Conservation (phyloP, 2,797 vertebrate species). For the Catostomus latipinnis region DNA sequence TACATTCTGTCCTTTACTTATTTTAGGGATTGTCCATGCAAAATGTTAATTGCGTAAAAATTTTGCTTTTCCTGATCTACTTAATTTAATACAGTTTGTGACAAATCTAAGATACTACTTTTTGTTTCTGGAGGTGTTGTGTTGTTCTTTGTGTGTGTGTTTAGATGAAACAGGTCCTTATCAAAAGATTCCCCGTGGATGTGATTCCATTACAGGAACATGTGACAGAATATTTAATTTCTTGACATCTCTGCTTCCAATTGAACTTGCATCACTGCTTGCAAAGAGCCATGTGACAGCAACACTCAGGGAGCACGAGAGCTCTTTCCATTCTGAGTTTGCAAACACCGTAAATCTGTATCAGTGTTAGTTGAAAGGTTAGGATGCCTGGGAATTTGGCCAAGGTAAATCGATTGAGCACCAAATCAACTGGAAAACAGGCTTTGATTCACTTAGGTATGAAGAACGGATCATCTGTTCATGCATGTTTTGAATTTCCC, state of each 20-base stretch:
- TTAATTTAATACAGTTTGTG: no score
- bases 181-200: conserved; percentile 42
- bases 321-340: conserved; percentile 7
- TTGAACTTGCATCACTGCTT: conserved; percentile 57
- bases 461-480: neutral
- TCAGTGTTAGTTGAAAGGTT: conserved; percentile 34
- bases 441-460: conserved; percentile 25
- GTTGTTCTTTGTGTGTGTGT: neutral
- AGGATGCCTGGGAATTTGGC: conserved; percentile 36
- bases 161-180: conserved; percentile 40
- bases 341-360: conserved; percentile 29
- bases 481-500: neutral
- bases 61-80: no score
- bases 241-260: conserved; percentile 43
- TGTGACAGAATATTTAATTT: conserved; percentile 65
- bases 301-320: neutral
- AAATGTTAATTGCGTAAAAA: no score
- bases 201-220: conserved; percentile 43
- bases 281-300: conserved; percentile 43
- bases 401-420: conserved; percentile 28
- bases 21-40: no score
- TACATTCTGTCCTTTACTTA: no score
- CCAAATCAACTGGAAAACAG: conserved; percentile 45
- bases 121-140: no score
- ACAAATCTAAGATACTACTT: no score